Evolutionary conservation across 2,888 invertebrate genomes (phyloP).

Genomic region (Strigamia transsilvanica): DNA sequence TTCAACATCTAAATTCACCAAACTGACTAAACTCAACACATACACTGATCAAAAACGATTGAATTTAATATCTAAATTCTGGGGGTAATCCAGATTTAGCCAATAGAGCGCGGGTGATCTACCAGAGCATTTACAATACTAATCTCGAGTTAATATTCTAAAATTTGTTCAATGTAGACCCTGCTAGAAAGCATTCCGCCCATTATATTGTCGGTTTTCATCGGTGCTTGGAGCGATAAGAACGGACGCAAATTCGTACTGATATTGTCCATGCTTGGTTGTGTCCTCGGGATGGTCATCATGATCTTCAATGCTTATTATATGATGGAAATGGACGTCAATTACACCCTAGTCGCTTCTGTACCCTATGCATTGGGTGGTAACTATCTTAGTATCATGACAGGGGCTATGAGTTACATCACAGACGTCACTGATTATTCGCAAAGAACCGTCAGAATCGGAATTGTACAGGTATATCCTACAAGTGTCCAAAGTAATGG

Average conservation of each 20-base stretch:
- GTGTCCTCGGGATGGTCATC: not conserved
- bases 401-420: not conserved
- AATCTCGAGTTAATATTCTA: not conserved
- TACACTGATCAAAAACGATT: no score
- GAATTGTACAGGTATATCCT: not conserved
- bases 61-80: no score
- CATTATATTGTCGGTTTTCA: not conserved
- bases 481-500: no score
- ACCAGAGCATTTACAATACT: no score
- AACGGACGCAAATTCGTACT: slow-evolving; percentile 22
- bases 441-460: not conserved
- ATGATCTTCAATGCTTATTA: slow-evolving; percentile 31
- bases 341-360: slow-evolving; percentile 21
- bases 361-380: slow-evolving; percentile 19
- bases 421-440: not conserved
- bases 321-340: not conserved
- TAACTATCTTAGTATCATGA: not conserved
- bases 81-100: no score
- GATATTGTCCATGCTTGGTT: not conserved
- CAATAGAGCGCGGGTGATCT: no score
- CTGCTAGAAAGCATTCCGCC: not conserved
- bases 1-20: no score
- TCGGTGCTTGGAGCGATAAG: slow-evolving; percentile 51
- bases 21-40: no score
- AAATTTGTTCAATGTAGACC: no score